phyloP scores from a whole-genome alignment of 1,140 invertebrate species.

The Chrysoperla carnea region DNA sequence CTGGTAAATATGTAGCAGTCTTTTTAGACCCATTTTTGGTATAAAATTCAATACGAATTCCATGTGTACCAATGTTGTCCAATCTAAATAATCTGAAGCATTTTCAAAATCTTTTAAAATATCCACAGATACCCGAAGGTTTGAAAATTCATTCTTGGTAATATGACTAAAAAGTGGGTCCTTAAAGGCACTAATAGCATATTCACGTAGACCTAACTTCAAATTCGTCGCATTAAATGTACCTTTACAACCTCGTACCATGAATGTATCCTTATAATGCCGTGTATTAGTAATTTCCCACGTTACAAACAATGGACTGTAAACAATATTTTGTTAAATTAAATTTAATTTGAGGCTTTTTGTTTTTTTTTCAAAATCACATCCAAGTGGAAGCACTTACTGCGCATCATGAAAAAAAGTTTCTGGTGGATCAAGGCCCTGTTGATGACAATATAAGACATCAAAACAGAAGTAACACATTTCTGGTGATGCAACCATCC shows the following conservation, averaged over 20 bases:
- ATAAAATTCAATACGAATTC: conserved; percentile 93
- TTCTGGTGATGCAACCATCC: conserved; percentile 70
- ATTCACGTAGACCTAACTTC: conserved; percentile 84
- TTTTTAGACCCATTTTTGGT: conserved; percentile 90
- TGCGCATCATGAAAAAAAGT: conserved; percentile 86
- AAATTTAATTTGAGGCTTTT: no score
- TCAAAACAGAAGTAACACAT: conserved; percentile 99
- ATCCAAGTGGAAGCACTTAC: conserved; percentile 50
- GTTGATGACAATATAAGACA: conserved; percentile 83
- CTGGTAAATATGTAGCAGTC: conserved; percentile 94
- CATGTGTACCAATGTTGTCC: conserved; percentile 94
- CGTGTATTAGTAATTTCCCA: conserved; percentile 94
- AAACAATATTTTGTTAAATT: no score
- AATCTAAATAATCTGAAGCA: conserved; percentile 86
- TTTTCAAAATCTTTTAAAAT: conserved; percentile 93
- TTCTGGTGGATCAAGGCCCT: conserved; percentile 80
- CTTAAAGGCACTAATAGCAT: conserved; percentile 93
- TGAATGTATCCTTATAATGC: no score
- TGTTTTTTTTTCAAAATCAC: no score
- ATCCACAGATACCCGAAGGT: conserved; percentile 87
- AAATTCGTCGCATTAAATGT: conserved; percentile 91
- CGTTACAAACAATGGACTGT: conserved; percentile 93
- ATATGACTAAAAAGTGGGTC: conserved; percentile 96
- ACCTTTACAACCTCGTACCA: conserved; percentile 84
- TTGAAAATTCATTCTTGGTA: conserved; percentile 78